Evolutionary conservation across 2,113 vertebrate genomes (phyloP), one percentile per base, ranked within the genome.

Genomic region (Calidris pugnax): DNA sequence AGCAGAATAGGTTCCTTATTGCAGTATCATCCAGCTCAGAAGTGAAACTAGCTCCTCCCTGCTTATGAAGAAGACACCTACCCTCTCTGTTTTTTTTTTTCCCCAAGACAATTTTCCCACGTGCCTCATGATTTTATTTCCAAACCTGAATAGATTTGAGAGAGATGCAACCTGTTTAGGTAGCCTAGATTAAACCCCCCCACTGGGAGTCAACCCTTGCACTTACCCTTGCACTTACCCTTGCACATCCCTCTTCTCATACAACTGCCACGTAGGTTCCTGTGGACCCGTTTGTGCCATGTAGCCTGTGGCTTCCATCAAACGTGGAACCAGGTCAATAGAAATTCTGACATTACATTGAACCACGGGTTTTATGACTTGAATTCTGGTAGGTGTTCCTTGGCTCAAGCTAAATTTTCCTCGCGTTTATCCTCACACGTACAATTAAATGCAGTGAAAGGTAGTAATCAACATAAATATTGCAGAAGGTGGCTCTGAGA

Each of bases 311-410:
- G 50, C 43, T 90, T 92, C 82, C 53, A 50, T 63, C 76, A 67
- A 12, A 57, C 1, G 0, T 35, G 35, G 51, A 73, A 35, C 47
- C 12, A 28, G 1, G 2, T 80, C 53, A 48, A 2, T 32, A 71
- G 73, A 78, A 88, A 64, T 78, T 79, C 56, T 69, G 33, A 37
- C 28, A 6, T 19, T 53, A 50, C 41, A 8, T 4, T 66, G 37
- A 88, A 55, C 50, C 4, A 3, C 24, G 14, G 62, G 84, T 51
- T 86, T 89, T 75, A 45, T 64, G 43, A 69, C 45, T 74, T 48
- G 55, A 64, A 55, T 72, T 93, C 33, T 83, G 26, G 28, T 55
- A 30, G 59, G 41, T 75, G n/a, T 47, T 68, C 33, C 27, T 62
- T 77, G 67, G 23, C 74, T 92, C 2, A 6, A 69, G 51, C 50